phyloP scores from a whole-genome alignment of 1,140 invertebrate species.

The Drosophila funebris region DNA sequence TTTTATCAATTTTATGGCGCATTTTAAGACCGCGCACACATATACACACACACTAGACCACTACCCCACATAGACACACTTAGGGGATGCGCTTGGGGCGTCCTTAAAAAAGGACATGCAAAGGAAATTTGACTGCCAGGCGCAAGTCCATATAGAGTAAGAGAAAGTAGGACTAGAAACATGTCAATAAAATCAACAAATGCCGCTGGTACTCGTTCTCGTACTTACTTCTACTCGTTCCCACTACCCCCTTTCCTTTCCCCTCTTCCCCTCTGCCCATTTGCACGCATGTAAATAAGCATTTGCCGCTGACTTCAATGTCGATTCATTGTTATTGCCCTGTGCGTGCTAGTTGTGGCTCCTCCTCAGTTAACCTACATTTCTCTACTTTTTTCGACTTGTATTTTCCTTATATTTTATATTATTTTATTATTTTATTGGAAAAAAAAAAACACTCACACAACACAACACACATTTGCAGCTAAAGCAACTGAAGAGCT shows the following conservation, averaged over 20 bases:
- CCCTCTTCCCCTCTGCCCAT: not conserved
- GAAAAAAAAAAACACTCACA: too few relatives aligned
- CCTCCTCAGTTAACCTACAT: conserved; percentile 13
- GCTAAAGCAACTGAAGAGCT: not conserved
- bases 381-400: not conserved
- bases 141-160: conserved; percentile 30
- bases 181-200: conserved; percentile 82
- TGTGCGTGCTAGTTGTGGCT: conserved; percentile 34
- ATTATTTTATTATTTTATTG: conserved; percentile 5
- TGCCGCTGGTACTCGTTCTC: conserved; percentile 61
- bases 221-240: conserved; percentile 4
- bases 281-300: conserved; percentile 63
- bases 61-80: not conserved
- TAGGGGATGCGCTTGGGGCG: not conserved
- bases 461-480: not conserved
- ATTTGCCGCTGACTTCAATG: conserved; percentile 40
- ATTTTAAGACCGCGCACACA: conserved; percentile 65
- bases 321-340: conserved; percentile 40
- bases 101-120: conserved; percentile 44
- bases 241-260: not conserved
- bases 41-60: not conserved
- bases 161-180: conserved; percentile 23
- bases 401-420: conserved; percentile 1
- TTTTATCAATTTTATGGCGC: conserved; percentile 82
- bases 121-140: conserved; percentile 72